Base-by-base conservation (phyloP, 2,888 invertebrate species). In the Drosophila siamana region DNA sequence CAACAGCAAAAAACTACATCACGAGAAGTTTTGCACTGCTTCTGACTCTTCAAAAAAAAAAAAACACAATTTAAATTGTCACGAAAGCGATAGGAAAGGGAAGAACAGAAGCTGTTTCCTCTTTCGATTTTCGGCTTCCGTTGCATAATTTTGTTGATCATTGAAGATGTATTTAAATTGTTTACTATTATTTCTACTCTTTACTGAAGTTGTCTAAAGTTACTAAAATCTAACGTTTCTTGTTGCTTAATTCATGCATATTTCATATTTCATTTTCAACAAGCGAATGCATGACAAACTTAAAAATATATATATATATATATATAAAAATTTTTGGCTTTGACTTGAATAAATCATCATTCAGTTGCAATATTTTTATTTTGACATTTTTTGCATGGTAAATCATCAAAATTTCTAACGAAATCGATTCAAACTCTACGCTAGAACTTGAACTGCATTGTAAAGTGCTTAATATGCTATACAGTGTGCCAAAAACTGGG, bases 21-120 rank as follows among this genome's bases (percentile, higher is more conserved):
- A 47, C 38, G 11, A 2, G 1, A 1, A 47, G 11, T 47, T 74
- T 47, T 74, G 41, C 77, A 15, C 65, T 70, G 30, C 19, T 26
- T 5, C 15, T 33, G 4, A n/a, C 7, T 38, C 6, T 13, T 5
- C 7, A 15, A 38, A 38, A 2, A 19, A 15, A 15, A 38, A 38
- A 2, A 19, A 19, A 19, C 19, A 19, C n/a, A 36, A 36, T 15
- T 5, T 2, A 38, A 38, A 38, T 38, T 13, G 11, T 38, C 36
- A 38, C 13, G 15, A 5, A 30, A 30, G 8, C 8, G 9, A 30
- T 3, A 30, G 30, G 30, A 13, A 15, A 38, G 36, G 36, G 36
- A 38, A 38, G 43, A 15, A 8, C 6, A 13, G 13, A 15, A 15
- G 8, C 11, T n/a, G 19, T 13, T 30, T 43, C 26, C 36, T 7